These are phyloP conservation scores for Micrastur ruficollis DNA, from an alignment of 2,797 vertebrate species.

Conservation along the genomic window DNA sequence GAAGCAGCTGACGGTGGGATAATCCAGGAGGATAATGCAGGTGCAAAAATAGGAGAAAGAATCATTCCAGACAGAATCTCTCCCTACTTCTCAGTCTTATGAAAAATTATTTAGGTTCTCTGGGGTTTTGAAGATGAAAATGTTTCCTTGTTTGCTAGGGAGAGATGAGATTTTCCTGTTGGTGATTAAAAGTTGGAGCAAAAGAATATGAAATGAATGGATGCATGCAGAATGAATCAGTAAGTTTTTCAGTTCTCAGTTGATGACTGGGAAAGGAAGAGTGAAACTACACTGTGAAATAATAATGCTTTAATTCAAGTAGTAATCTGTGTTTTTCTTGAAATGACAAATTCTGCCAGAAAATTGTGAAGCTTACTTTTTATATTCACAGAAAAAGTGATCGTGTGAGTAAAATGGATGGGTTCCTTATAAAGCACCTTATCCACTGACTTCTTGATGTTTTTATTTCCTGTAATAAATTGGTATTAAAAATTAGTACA, in stretches of 20 bases:
- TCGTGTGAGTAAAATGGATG: not conserved
- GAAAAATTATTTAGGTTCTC: slow-evolving; percentile 15
- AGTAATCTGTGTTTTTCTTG: not conserved
- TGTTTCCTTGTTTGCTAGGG: not conserved
- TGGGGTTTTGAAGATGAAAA: slow-evolving; percentile 8
- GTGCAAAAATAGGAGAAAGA: not conserved
- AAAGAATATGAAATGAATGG: not conserved
- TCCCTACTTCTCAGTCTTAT: not conserved
- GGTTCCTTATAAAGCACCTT: not conserved
- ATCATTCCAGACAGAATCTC: not conserved
- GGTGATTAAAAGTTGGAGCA: not conserved
- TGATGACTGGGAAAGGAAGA: not conserved
- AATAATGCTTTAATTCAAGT: not conserved
- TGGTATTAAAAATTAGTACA: not conserved
- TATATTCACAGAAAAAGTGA: not conserved
- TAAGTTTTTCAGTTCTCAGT: not conserved
- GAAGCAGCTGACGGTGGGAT: slow-evolving; percentile 19
- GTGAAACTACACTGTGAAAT: not conserved
- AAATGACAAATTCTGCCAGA: not conserved
- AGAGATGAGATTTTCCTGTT: not conserved
- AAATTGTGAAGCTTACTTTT: not conserved
- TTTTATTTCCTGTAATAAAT: not conserved
- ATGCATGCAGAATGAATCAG: not conserved
- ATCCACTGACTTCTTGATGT: not conserved
- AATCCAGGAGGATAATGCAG: slow-evolving; percentile 48